These are phyloP conservation scores for Cephalotes varians DNA, from an alignment of 2,888 invertebrate genomes.

Conservation along the genomic window DNA sequence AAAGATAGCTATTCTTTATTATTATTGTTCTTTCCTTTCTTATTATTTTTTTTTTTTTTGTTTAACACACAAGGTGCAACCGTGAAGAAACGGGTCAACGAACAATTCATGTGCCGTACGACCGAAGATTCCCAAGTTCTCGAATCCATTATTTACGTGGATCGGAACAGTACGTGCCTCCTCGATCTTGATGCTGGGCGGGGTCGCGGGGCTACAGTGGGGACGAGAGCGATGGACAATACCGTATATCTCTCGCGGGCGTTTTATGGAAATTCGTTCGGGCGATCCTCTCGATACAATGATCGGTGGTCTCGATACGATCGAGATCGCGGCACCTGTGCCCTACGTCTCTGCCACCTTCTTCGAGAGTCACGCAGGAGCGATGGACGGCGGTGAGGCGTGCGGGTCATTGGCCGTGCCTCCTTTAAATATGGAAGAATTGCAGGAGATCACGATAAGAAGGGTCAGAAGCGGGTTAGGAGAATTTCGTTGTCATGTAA, in stretches of 20 bases:
- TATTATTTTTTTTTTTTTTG: not conserved
- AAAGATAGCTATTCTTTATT: not conserved
- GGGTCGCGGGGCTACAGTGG: constrained; percentile 70
- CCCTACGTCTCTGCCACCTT: constrained; percentile 78
- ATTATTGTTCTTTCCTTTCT: not conserved
- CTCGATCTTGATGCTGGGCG: constrained; percentile 79
- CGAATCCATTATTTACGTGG: constrained; percentile 79
- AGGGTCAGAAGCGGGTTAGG: constrained; percentile 81
- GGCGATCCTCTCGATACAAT: constrained; percentile 81
- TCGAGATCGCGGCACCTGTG: constrained; percentile 83
- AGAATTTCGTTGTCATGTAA: constrained; percentile 85
- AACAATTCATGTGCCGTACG: constrained; percentile 30
- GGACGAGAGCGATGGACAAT: constrained; percentile 69
- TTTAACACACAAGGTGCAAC: constrained; percentile 24
- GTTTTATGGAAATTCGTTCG: constrained; percentile 84
- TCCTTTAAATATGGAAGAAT: constrained; percentile 85
- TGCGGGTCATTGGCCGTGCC: constrained; percentile 80
- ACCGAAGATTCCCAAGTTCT: constrained; percentile 40
- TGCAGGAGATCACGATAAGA: constrained; percentile 83
- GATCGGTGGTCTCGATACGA: constrained; percentile 84
- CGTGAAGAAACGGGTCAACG: constrained; percentile 26
- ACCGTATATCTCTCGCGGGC: constrained; percentile 76
- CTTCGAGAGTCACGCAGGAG: constrained; percentile 54
- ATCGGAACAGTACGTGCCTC: constrained; percentile 72
- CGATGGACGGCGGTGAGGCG: constrained; percentile 54